Conservation (phyloP, 30 jellyfish, hydroid and myxozoan species). For the Catostylus mosaicus region DNA sequence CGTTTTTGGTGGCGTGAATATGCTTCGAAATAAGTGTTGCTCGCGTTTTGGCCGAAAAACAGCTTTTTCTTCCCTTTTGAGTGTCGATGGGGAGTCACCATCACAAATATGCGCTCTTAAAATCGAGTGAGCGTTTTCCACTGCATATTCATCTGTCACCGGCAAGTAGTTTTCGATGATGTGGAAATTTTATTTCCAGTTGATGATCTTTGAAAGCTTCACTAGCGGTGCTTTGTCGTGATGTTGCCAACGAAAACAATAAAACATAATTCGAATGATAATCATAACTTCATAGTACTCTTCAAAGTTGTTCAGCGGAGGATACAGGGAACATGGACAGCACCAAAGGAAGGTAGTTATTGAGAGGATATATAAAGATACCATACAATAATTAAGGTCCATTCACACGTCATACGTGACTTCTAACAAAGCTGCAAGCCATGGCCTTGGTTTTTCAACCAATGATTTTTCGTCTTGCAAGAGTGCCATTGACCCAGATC, state of each 20-base stretch:
- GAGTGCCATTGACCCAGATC: too few relatives aligned
- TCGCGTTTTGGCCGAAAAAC: conserved; percentile 8
- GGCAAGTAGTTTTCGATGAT: neutral
- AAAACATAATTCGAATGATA: conserved; percentile 6
- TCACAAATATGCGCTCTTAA: conserved; percentile 20
- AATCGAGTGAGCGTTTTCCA: conserved; percentile 27
- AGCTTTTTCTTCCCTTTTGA: conserved; percentile 15
- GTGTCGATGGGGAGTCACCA: conserved; percentile 18
- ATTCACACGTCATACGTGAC: neutral
- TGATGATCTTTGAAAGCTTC: conserved; percentile 9
- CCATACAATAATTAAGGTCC: conserved; percentile 19
- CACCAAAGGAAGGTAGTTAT: conserved; percentile 26
- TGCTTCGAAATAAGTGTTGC: conserved; percentile 14
- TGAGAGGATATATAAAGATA: neutral
- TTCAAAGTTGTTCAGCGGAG: neutral
- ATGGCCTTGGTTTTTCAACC: conserved; percentile 30
- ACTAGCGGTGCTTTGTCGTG: conserved; percentile 22
- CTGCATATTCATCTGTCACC: conserved; percentile 26
- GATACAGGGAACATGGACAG: conserved; percentile 7
- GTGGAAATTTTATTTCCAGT: conserved; percentile 8
- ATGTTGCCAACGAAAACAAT: conserved; percentile 33
- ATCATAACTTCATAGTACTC: conserved; percentile 5
- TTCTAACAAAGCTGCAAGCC: conserved; percentile 23
- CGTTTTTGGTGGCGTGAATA: conserved; percentile 26
- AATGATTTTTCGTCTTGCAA: too few relatives aligned